Percentiles rank a stretch among this genome's conserved stretches.
These are phyloP conservation scores for Boloria selene DNA, from an alignment of 2,888 invertebrate species.

Conservation along the genomic window DNA sequence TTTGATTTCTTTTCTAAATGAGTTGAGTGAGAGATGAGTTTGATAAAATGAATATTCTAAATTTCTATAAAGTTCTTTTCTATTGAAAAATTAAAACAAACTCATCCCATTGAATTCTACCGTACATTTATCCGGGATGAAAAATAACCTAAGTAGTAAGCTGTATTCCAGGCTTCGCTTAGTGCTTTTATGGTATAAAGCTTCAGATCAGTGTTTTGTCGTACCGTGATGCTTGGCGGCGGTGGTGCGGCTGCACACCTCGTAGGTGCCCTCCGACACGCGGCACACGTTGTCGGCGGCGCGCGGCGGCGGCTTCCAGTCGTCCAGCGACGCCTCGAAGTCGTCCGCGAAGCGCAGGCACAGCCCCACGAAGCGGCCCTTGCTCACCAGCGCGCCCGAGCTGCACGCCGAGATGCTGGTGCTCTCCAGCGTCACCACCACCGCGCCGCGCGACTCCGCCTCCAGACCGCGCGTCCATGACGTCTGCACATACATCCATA, in stretches of 20 bases:
- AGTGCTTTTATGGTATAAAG: no score
- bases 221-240: slow-evolving; percentile 91
- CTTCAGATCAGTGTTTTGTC: no score
- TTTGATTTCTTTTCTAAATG: no score
- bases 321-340: slow-evolving; percentile 97
- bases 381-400: slow-evolving; percentile 97
- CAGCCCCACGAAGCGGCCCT: slow-evolving; percentile 94
- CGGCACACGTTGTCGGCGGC: slow-evolving; percentile 96
- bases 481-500: no score
- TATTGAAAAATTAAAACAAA: no score
- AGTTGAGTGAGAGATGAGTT: no score
- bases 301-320: slow-evolving; percentile 96
- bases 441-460: slow-evolving; percentile 92
- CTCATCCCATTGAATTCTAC: no score
- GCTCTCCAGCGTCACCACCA: slow-evolving; percentile 97
- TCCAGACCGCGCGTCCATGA: slow-evolving; percentile 77
- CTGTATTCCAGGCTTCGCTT: no score
- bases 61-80: no score
- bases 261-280: slow-evolving; percentile 99
- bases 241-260: slow-evolving; percentile 96
- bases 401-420: slow-evolving; percentile 97
- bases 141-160: no score
- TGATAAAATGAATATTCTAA: no score
- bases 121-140: no score
- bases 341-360: slow-evolving; percentile 98